A percentile compares a stretch with the other conserved stretches of the same genome.
phyloP scores from a whole-genome alignment of 2,113 vertebrate genomes.

The Mionectes macconnelli region DNA sequence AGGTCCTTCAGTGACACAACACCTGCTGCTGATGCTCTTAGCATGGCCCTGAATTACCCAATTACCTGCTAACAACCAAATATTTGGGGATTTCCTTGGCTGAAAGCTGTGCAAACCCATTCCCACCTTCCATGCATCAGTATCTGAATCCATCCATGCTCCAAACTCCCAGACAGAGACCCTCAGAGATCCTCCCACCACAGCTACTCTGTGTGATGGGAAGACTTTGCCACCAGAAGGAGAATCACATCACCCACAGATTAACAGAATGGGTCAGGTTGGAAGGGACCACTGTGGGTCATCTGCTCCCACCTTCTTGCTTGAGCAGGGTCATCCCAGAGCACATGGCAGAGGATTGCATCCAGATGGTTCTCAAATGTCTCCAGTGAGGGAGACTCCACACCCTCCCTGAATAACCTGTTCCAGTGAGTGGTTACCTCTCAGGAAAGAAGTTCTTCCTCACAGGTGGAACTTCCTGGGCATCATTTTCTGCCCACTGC shows the following conservation, averaged over 20 bases:
- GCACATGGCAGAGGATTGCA: neutral
- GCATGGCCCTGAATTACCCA: neutral
- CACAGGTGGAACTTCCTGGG: neutral
- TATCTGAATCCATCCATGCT: neutral
- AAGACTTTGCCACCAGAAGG: neutral
- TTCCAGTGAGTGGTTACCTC: neutral
- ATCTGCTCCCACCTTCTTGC: neutral
- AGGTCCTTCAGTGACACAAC: neutral
- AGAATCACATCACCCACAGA: accelerated
- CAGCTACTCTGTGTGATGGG: neutral
- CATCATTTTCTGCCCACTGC: neutral
- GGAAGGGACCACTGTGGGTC: neutral
- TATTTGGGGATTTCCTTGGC: neutral
- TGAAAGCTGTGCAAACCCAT: neutral
- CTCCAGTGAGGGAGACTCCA: neutral
- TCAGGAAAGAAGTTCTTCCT: neutral
- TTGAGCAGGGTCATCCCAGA: neutral
- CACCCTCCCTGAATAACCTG: neutral
- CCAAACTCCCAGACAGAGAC: neutral
- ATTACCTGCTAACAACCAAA: neutral
- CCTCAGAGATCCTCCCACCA: neutral
- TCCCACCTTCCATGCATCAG: neutral
- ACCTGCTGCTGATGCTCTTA: neutral
- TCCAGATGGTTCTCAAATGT: neutral
- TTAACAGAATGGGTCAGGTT: neutral